Evolutionary conservation across 1,140 invertebrate species (phyloP).

Genomic region (Drosophila rhopaloa): DNA sequence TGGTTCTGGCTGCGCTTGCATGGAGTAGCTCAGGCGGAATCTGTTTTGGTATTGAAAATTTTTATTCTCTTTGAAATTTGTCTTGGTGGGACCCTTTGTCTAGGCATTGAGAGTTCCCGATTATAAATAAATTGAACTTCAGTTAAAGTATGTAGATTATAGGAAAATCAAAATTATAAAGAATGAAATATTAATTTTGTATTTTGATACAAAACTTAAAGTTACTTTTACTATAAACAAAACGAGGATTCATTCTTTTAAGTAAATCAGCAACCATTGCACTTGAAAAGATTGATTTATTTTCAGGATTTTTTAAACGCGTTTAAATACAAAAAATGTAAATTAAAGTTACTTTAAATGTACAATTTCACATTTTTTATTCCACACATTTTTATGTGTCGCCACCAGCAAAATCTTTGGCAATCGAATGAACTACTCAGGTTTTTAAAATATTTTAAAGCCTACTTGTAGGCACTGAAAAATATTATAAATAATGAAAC

Average conservation of each 20-base stretch:
- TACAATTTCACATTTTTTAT: too few species aligned
- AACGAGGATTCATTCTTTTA: too few species aligned
- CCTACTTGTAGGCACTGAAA: conserved; percentile 30
- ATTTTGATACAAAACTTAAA: too few species aligned
- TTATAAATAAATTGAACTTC: conserved; percentile 44
- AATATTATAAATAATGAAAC: not conserved
- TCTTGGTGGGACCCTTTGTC: conserved; percentile 82
- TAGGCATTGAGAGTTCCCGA: conserved; percentile 74
- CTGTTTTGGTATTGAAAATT: conserved; percentile 57
- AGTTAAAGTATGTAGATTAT: too few species aligned
- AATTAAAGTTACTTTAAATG: not conserved
- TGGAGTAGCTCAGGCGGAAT: not conserved
- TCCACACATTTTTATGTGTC: not conserved
- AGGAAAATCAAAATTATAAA: too few species aligned
- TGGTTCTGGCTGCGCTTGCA: conserved; percentile 4
- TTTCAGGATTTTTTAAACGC: too few species aligned
- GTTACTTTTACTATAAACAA: too few species aligned
- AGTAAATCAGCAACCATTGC: too few species aligned
- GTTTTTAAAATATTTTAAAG: not conserved
- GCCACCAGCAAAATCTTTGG: not conserved
- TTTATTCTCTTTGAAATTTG: conserved; percentile 79
- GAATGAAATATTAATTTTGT: too few species aligned
- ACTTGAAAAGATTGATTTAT: too few species aligned
- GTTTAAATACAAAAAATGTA: too few species aligned
- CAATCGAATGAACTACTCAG: conserved; percentile 1